Percentiles rank a stretch among this genome's conserved stretches.
These are phyloP conservation scores for Idaea dimidiata DNA, from an alignment of 2,888 invertebrate species.

Conservation along the genomic window DNA sequence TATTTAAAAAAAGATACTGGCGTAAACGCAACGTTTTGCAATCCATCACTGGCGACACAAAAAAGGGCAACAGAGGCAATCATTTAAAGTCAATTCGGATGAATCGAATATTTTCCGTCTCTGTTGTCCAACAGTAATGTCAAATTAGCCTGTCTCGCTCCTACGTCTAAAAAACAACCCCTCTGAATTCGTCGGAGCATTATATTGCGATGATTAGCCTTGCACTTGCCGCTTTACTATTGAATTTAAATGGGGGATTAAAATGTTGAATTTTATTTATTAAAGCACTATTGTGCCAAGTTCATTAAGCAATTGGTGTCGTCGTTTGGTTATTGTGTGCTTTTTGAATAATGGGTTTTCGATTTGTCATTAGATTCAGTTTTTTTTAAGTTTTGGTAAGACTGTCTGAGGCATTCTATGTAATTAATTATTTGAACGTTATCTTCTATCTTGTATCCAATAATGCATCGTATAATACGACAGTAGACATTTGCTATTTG, in stretches of 20 bases:
- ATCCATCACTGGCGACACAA: constrained; percentile 73
- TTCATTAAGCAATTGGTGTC: constrained; percentile 73
- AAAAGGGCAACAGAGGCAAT: constrained; percentile 66
- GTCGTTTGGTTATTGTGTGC: constrained; percentile 45
- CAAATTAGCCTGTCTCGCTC: constrained; percentile 40
- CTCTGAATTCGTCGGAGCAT: constrained; percentile 66
- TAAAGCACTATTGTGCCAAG: constrained; percentile 69
- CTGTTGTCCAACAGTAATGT: constrained; percentile 34
- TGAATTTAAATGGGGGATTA: constrained; percentile 81
- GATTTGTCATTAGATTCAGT: constrained; percentile 11
- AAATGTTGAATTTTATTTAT: constrained; percentile 74
- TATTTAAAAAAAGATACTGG: constrained; percentile 33
- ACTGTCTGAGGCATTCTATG: too few species aligned
- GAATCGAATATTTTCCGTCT: constrained; percentile 50
- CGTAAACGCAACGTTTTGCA: constrained; percentile 64
- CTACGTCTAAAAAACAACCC: constrained; percentile 58
- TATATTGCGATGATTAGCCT: constrained; percentile 80
- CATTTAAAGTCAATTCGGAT: constrained; percentile 79
- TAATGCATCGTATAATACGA: too few species aligned
- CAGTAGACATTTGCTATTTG: too few species aligned
- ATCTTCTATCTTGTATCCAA: too few species aligned
- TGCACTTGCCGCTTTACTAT: constrained; percentile 74
- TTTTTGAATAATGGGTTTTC: constrained; percentile 34
- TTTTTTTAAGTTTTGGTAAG: constrained; percentile 21
- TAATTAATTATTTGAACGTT: too few species aligned